Conservation (phyloP, 2,888 invertebrate species). For the Syrista parreyssii region DNA sequence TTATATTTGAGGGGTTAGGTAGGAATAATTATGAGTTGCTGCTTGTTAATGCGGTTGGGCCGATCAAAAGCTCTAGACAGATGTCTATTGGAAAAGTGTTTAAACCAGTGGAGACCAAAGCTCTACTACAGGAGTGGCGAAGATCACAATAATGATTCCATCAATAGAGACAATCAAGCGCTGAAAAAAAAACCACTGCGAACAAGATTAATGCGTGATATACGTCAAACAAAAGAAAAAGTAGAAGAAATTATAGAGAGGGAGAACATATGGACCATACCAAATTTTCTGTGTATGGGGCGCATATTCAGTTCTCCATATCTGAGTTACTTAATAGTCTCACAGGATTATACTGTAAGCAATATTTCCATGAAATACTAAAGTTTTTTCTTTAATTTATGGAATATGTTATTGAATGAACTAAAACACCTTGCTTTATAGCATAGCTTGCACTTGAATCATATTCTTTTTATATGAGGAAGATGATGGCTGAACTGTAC, state of each 20-base stretch:
- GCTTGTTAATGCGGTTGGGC: constrained; percentile 36
- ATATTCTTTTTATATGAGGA: neutral
- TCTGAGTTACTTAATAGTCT: constrained; percentile 88
- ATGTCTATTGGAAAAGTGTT: constrained; percentile 46
- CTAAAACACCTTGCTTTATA: neutral
- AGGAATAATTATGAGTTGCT: constrained; percentile 47
- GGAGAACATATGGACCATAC: constrained; percentile 94
- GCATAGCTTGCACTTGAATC: neutral
- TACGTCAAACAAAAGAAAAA: constrained; percentile 70
- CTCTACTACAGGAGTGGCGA: constrained; percentile 44
- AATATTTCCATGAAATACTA: neutral
- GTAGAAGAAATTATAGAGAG: constrained; percentile 82
- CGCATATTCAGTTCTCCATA: constrained; percentile 90
- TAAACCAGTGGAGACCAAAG: constrained; percentile 42
- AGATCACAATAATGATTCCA: constrained; percentile 35
- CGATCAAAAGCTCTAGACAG: constrained; percentile 37
- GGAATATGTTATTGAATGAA: neutral
- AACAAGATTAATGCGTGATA: constrained; percentile 49
- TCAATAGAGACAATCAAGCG: constrained; percentile 33
- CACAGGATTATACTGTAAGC: constrained; percentile 76
- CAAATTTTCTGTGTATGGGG: constrained; percentile 88
- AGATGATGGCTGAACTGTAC: constrained; percentile 10
- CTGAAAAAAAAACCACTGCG: constrained; percentile 46
- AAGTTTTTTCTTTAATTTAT: neutral
- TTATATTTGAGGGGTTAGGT: constrained; percentile 17